Conservation (phyloP, 2,888 invertebrate species). For the Aphodius granarius region DNA sequence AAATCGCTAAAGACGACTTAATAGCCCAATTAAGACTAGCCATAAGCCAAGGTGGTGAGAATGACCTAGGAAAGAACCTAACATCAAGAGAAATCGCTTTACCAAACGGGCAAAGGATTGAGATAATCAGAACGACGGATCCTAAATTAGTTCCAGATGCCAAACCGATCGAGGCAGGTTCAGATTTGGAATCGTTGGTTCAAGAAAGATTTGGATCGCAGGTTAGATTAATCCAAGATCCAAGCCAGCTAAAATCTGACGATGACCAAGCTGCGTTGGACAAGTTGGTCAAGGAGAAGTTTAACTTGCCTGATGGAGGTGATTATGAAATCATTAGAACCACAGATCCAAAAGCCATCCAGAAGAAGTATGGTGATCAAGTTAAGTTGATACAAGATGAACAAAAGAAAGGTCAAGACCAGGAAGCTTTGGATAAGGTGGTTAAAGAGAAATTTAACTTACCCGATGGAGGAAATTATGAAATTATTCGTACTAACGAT, state of each 20-base stretch:
- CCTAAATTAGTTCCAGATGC: slow-evolving; percentile 64
- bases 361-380: slow-evolving; percentile 6
- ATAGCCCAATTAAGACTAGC: slow-evolving; percentile 75
- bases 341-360: slow-evolving; percentile 65
- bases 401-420: not conserved
- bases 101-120: slow-evolving; percentile 74
- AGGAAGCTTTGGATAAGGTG: not conserved
- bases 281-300: not conserved
- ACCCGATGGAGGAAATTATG: slow-evolving; percentile 49
- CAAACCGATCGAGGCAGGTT: slow-evolving; percentile 53
- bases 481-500: slow-evolving; percentile 61
- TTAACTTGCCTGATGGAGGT: slow-evolving; percentile 68
- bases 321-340: slow-evolving; percentile 69
- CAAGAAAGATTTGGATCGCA: slow-evolving; percentile 25
- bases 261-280: slow-evolving; percentile 46
- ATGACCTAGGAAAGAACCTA: slow-evolving; percentile 69
- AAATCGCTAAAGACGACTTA: slow-evolving; percentile 70
- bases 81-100: slow-evolving; percentile 74
- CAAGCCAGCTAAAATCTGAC: slow-evolving; percentile 8
- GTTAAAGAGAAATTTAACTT: slow-evolving; percentile 46
- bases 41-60: slow-evolving; percentile 60
- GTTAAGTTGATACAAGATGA: not conserved
- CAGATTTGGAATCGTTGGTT: slow-evolving; percentile 47
- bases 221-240: not conserved
- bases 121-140: slow-evolving; percentile 66